phyloP scores from a whole-genome alignment of 2,797 vertebrate species.

The Hydrocynus forskahlii region DNA sequence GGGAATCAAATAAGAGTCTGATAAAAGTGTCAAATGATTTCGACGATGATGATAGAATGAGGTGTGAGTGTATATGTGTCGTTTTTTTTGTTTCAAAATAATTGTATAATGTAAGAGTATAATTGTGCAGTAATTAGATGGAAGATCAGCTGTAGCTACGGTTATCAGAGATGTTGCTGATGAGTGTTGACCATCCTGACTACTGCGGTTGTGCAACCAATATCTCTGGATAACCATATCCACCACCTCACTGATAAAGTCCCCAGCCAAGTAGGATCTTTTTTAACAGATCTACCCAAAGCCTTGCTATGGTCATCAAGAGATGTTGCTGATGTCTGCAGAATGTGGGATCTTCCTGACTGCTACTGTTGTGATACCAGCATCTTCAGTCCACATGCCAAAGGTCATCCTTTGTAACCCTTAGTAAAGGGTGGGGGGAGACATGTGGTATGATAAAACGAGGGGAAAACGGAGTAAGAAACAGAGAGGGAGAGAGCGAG shows the following conservation, averaged over 20 bases:
- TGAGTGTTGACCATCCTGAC: background rate
- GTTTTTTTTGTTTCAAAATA: too few relatives aligned
- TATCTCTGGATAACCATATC: background rate
- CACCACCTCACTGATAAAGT: background rate
- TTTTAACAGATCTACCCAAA: background rate
- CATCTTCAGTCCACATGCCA: slow-evolving; percentile 8
- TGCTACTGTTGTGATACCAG: slow-evolving; percentile 20
- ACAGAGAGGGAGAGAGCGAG: slow-evolving; percentile 11
- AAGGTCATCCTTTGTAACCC: slow-evolving; percentile 15
- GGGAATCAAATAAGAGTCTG: slow-evolving; percentile 27
- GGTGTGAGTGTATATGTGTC: background rate
- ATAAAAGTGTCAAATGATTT: slow-evolving; percentile 45
- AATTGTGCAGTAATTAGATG: too few relatives aligned
- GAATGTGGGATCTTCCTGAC: background rate
- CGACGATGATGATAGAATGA: slow-evolving; percentile 15
- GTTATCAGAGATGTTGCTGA: background rate
- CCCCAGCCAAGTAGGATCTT: background rate
- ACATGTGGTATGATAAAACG: slow-evolving; percentile 17
- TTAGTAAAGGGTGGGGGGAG: background rate
- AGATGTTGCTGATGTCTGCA: background rate
- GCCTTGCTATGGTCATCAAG: background rate
- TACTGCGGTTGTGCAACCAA: slow-evolving; percentile 4
- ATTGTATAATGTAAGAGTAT: too few relatives aligned
- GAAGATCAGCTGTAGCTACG: background rate
- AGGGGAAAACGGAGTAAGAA: slow-evolving; percentile 12